Base-by-base conservation (phyloP, 92 coral and sea anemone genomes). In the Pocillopora meandrina region DNA sequence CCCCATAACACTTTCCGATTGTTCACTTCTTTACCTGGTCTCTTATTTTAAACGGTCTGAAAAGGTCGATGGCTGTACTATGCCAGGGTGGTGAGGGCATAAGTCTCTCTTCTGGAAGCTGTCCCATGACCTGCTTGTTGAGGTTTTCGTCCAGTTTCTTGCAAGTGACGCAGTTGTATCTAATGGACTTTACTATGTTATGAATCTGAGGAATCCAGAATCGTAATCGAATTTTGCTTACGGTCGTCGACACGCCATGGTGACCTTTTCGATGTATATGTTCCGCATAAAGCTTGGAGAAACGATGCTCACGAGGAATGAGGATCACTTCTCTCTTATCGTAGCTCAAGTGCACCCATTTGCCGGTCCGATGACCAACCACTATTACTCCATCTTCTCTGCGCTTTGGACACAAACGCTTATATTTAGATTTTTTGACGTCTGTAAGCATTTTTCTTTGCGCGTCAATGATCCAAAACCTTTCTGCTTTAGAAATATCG, bases 121-220 rank as follows among this genome's bases (percentile, higher is more conserved):
- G 71, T 62, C 2, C 73, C 84, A 47, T 69, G 35, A 34, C 69
- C 67, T 60, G 84, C 21, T 56, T 68, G 67, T 31, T 23, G 33
- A 60, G n/a, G 57, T 42, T 18, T 31, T 47, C 47, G 21, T 83
- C 87, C 15, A 82, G 18, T 63, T 82, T 90, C 73, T 77, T 88
- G 56, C 91, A 88, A 23, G 26, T 23, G 26, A 23, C 26, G 26
- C 26, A 23, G 26, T 23, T 23, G 26, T 19, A 75, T 80, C 76
- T 89, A 61, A 91, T 82, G 59, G 79, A 10, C 69, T 83, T 85
- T 52, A 73, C 87, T 64, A 89, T 26, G 79, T 70, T 82, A 35
- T 65, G 70, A 12, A 65, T 2, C 2, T 16, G 4, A 35, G 26
- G 20, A 16, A 65, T 65, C 70, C 70, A 65, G 70, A 65, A 65